Conservation (phyloP, 2,113 vertebrate genomes). For the Pandion haliaetus region DNA sequence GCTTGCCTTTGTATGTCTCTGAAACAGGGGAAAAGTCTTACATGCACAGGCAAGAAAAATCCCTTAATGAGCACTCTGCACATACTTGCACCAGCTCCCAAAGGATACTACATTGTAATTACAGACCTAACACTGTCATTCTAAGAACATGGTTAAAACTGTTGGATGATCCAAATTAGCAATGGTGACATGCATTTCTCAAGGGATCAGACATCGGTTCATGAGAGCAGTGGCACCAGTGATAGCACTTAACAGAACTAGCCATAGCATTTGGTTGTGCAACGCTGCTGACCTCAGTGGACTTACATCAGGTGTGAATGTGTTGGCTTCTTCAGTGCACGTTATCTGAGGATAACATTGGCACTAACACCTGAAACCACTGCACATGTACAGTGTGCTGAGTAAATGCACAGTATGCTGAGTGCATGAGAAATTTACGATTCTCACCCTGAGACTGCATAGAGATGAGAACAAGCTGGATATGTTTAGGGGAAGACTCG, state of each 20-base stretch:
- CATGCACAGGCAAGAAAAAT: background rate
- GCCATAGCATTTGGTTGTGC: background rate
- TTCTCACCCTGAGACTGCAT: background rate
- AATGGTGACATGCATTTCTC: background rate
- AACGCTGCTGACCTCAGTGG: background rate
- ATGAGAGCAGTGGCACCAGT: background rate
- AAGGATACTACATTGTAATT: background rate
- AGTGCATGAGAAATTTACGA: background rate
- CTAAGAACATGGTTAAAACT: background rate
- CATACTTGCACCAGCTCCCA: background rate
- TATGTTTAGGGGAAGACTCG: background rate
- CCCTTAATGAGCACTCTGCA: background rate
- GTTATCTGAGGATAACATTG: background rate
- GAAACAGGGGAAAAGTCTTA: background rate
- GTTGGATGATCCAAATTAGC: background rate
- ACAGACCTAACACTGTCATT: background rate
- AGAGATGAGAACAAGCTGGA: background rate
- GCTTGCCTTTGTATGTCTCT: background rate
- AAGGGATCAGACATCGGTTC: background rate
- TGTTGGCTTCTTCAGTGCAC: background rate
- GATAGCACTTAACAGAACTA: background rate
- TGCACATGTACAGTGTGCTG: background rate
- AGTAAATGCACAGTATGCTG: background rate
- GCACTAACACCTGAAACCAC: background rate
- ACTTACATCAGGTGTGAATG: background rate